Evolutionary conservation across 1,140 invertebrate genomes (phyloP).

Genomic region (Drosophila fuyamai): DNA sequence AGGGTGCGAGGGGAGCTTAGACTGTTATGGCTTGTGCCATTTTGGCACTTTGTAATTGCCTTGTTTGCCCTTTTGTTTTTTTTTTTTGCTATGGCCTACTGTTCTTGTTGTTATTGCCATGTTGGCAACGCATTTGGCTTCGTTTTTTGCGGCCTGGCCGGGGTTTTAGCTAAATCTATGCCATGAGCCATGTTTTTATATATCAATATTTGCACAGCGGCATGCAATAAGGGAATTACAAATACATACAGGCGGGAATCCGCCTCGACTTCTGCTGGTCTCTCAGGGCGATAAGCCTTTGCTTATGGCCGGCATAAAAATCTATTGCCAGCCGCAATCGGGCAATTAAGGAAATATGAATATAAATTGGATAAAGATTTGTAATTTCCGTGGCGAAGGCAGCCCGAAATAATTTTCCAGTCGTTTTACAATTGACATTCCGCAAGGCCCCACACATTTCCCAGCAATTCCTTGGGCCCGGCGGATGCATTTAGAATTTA

Average conservation of each 20-base stretch:
- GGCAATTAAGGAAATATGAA: constrained; percentile 55
- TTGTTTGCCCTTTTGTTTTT: constrained; percentile 74
- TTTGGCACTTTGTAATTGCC: constrained; percentile 82
- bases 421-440: constrained; percentile 63
- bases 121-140: constrained; percentile 70
- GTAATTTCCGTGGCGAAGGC: constrained; percentile 20
- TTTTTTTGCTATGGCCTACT: constrained; percentile 39
- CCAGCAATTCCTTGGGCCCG: constrained; percentile 16
- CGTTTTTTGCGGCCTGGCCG: constrained; percentile 46
- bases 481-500: constrained; percentile 81
- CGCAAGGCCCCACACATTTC: constrained; percentile 6
- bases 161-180: constrained; percentile 68
- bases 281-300: constrained; percentile 34
- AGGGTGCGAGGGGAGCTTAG: constrained; percentile 10
- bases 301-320: constrained; percentile 43
- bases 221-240: constrained; percentile 52
- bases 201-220: constrained; percentile 69
- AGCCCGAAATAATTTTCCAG: constrained; percentile 32
- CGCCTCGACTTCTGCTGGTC: constrained; percentile 29
- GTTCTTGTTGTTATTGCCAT: constrained; percentile 66
- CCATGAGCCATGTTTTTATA: constrained; percentile 73
- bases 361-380: constrained; percentile 50
- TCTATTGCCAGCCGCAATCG: constrained; percentile 45
- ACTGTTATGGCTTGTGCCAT: constrained; percentile 79
- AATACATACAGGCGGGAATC: constrained; percentile 20